Conservation (phyloP, 2,888 invertebrate genomes). For the Conistra vaccinii region DNA sequence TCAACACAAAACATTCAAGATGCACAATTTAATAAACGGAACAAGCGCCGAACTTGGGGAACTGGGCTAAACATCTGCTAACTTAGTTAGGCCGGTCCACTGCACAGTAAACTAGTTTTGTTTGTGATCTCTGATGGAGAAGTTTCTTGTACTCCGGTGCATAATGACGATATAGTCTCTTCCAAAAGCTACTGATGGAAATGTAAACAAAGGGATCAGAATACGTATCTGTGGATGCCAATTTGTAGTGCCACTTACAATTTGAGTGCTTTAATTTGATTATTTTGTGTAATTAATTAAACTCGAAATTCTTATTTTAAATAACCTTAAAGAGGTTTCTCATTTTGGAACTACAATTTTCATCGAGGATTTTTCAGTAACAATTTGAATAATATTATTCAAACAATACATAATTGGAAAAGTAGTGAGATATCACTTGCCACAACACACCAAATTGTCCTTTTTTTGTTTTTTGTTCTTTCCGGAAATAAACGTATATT, state of each 20-base stretch:
- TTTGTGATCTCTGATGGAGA: constrained; percentile 41
- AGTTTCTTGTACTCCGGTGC: constrained; percentile 26
- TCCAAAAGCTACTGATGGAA: background rate
- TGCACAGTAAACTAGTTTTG: constrained; percentile 24
- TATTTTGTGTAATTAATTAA: background rate
- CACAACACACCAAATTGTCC: too few relatives aligned
- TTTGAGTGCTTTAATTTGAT: background rate
- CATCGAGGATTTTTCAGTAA: too few relatives aligned
- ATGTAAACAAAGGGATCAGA: background rate
- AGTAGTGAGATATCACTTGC: too few relatives aligned
- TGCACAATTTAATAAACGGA: constrained; percentile 62
- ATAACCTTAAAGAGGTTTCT: background rate
- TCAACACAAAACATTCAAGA: too few relatives aligned
- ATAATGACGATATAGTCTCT: constrained; percentile 2
- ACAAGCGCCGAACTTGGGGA: constrained; percentile 46
- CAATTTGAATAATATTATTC: too few relatives aligned
- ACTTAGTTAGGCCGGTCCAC: constrained; percentile 54
- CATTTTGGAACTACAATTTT: background rate
- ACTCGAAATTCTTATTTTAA: too few relatives aligned
- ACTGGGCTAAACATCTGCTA: constrained; percentile 61
- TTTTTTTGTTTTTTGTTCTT: too few relatives aligned
- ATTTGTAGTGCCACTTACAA: background rate
- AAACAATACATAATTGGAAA: background rate
- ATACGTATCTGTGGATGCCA: too few relatives aligned
- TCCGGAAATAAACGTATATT: too few relatives aligned